A percentile compares a stretch with the other conserved stretches of the same genome.
phyloP scores from a whole-genome alignment of 2,113 vertebrate species.

The Eubucco bourcierii region DNA sequence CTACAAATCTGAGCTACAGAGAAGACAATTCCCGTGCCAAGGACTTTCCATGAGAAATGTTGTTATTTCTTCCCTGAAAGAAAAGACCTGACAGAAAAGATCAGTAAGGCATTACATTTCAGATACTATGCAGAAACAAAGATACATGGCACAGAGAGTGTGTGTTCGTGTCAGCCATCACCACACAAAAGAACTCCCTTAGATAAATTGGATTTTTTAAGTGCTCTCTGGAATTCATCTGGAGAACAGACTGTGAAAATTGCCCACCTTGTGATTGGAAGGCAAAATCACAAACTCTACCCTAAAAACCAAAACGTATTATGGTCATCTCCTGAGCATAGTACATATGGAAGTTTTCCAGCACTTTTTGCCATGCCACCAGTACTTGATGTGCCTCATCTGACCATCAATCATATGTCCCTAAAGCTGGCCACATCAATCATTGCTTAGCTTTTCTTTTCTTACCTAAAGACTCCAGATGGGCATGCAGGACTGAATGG shows the following conservation, averaged over 20 bases:
- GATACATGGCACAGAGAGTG: background rate
- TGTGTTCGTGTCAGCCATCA: background rate
- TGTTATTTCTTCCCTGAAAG: background rate
- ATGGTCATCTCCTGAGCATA: background rate
- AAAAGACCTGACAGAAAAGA: background rate
- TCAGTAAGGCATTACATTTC: background rate
- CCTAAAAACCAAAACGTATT: background rate
- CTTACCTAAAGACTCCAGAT: background rate
- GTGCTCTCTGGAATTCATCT: background rate
- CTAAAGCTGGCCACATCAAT: background rate
- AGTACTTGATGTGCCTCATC: background rate
- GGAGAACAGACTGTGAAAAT: background rate
- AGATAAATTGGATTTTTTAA: background rate
- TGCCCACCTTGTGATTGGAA: background rate
- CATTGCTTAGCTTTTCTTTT: background rate
- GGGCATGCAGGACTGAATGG: background rate
- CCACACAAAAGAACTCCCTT: background rate
- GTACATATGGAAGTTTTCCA: background rate
- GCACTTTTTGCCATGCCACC: background rate
- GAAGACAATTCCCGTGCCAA: background rate
- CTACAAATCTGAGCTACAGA: slow-evolving; percentile 2
- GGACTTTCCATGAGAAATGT: background rate
- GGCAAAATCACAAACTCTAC: background rate
- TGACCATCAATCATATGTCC: background rate
- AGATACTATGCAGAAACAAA: background rate